Evolutionary conservation across 1,140 invertebrate genomes (phyloP).

Genomic region (Aphelinus certus): DNA sequence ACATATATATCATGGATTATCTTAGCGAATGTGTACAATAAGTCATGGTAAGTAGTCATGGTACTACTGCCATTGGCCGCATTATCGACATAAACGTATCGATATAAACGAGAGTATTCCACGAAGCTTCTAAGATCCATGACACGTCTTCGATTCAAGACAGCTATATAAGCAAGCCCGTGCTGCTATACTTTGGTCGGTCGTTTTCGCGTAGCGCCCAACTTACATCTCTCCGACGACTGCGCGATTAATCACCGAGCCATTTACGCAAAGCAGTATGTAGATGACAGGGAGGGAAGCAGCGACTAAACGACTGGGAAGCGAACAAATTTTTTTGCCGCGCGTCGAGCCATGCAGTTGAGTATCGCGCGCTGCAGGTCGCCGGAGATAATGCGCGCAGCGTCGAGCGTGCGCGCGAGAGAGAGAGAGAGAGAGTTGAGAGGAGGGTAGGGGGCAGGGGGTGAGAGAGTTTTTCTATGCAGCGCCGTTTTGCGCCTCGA

Average conservation of each 20-base stretch:
- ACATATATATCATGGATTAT: too few relatives aligned
- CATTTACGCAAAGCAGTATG: neutral
- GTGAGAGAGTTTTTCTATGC: too few relatives aligned
- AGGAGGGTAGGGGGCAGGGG: too few relatives aligned
- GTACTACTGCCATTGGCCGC: too few relatives aligned
- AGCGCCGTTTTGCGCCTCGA: neutral
- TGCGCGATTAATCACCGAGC: conserved; percentile 7
- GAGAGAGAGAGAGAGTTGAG: too few relatives aligned
- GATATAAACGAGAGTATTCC: too few relatives aligned
- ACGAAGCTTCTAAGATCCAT: too few relatives aligned
- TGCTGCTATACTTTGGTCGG: neutral
- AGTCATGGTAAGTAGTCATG: too few relatives aligned
- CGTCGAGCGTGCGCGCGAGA: neutral
- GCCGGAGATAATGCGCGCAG: conserved; percentile 4
- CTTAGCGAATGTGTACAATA: too few relatives aligned
- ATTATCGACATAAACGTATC: too few relatives aligned
- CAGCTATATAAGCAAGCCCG: too few relatives aligned
- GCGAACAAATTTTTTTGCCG: conserved; percentile 21
- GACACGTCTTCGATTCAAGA: too few relatives aligned
- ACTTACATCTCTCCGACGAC: neutral
- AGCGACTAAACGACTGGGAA: neutral
- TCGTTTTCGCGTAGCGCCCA: neutral
- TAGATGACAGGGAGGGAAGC: neutral
- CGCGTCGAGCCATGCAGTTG: neutral
- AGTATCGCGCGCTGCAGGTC: neutral